Evolutionary conservation across 2,113 vertebrate genomes (phyloP).

Genomic region (Antechinus stuartii): DNA sequence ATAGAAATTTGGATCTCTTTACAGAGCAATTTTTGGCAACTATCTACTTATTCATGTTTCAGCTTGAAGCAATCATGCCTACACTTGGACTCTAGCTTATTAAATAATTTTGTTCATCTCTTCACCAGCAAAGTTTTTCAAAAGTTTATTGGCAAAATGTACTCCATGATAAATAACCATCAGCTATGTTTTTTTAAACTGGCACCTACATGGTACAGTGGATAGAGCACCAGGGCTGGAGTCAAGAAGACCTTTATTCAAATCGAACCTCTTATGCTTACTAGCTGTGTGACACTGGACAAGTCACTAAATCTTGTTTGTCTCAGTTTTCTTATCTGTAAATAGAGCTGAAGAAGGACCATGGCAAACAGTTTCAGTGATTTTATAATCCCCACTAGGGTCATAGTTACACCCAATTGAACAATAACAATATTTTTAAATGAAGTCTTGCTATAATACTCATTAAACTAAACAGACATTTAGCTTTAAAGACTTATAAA

Average conservation of each 20-base stretch:
- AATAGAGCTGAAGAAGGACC: not conserved
- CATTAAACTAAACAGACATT: constrained; percentile 10
- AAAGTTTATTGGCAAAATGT: not conserved
- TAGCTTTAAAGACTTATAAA: not conserved
- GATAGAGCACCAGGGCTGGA: not conserved
- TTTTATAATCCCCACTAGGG: not conserved
- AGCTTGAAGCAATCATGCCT: not conserved
- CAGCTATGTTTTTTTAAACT: not conserved
- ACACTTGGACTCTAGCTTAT: not conserved
- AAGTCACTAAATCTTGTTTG: not conserved
- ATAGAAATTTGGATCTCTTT: not conserved
- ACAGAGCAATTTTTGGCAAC: not conserved
- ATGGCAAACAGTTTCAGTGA: not conserved
- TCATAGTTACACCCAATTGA: not conserved
- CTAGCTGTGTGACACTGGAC: not conserved
- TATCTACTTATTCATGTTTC: not conserved
- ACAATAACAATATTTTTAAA: not conserved
- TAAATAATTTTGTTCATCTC: not conserved
- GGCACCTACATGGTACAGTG: too few species aligned
- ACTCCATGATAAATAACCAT: not conserved
- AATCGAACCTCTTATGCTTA: not conserved
- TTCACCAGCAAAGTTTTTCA: not conserved
- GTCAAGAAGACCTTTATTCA: not conserved
- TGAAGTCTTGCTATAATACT: constrained; percentile 23
- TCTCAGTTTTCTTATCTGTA: not conserved